Conservation (phyloP, 2,888 invertebrate species). For the Lucinisca nassula region DNA sequence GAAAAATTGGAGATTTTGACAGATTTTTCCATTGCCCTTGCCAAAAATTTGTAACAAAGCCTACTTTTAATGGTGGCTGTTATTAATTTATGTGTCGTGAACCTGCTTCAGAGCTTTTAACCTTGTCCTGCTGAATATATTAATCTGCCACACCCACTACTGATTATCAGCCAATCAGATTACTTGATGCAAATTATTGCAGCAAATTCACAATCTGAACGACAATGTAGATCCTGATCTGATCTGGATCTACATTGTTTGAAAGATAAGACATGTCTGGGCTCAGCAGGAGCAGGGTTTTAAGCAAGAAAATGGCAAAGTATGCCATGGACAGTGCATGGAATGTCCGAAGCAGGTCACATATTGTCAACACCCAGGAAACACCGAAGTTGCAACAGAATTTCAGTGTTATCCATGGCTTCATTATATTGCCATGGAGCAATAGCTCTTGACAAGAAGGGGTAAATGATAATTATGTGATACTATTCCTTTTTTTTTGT, state of each 20-base stretch:
- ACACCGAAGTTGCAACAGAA: not conserved
- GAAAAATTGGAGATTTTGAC: not conserved
- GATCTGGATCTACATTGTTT: too few species aligned
- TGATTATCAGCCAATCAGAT: too few species aligned
- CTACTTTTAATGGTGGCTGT: not conserved
- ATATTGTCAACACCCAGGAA: not conserved
- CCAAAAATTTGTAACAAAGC: not conserved
- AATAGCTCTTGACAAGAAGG: not conserved
- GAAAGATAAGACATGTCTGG: too few species aligned
- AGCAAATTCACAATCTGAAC: too few species aligned
- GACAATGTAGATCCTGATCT: too few species aligned
- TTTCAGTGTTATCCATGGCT: too few species aligned
- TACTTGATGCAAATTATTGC: too few species aligned
- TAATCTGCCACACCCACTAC: too few species aligned
- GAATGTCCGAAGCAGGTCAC: not conserved
- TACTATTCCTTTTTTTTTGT: too few species aligned
- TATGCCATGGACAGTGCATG: not conserved
- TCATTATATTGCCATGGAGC: too few species aligned
- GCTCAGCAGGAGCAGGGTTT: not conserved
- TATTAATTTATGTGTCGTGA: not conserved
- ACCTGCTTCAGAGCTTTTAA: not conserved
- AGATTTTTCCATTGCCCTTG: not conserved
- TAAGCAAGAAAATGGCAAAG: not conserved
- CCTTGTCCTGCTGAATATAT: too few species aligned
- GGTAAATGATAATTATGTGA: too few species aligned